Evolutionary conservation across 2,888 invertebrate genomes (phyloP).

Genomic region (Idaea aversata): DNA sequence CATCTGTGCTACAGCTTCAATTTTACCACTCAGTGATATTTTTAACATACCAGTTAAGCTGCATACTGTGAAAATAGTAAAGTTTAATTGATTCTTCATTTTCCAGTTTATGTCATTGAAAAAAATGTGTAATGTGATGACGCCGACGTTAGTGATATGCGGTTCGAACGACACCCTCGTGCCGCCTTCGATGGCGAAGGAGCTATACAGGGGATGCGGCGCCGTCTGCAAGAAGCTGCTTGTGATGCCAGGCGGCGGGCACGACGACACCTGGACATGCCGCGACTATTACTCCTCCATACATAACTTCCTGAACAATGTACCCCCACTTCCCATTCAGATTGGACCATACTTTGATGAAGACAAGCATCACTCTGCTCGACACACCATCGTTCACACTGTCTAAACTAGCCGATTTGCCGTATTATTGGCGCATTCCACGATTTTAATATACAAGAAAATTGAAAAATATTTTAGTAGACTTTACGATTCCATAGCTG

Average conservation of each 20-base stretch:
- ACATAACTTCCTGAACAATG: conserved; percentile 72
- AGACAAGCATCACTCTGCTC: conserved; percentile 34
- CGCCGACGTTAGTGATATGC: conserved; percentile 93
- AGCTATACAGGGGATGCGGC: conserved; percentile 87
- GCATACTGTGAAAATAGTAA: background rate
- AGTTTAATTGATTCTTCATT: conserved; percentile 9
- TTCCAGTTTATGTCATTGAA: conserved; percentile 86
- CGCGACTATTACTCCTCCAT: conserved; percentile 86
- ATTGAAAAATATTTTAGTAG: conserved; percentile 29
- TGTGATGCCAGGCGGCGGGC: conserved; percentile 90
- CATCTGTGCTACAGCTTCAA: too few species aligned
- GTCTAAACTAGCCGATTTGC: conserved; percentile 35
- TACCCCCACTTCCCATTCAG: conserved; percentile 54
- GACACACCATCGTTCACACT: conserved; percentile 51
- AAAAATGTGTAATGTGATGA: conserved; percentile 86
- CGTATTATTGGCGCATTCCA: background rate
- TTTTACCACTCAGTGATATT: too few species aligned
- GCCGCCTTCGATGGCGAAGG: conserved; percentile 94
- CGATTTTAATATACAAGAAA: conserved; percentile 7
- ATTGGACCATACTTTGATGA: conserved; percentile 53
- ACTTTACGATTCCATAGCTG: conserved; percentile 23
- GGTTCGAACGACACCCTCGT: conserved; percentile 93
- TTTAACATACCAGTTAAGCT: too few species aligned
- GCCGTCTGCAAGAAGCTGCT: conserved; percentile 88
- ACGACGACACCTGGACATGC: conserved; percentile 97